Evolutionary conservation across 2,888 invertebrate species (phyloP), one percentile per base, ranked within the genome.

Genomic region (Syrphus vitripennis): DNA sequence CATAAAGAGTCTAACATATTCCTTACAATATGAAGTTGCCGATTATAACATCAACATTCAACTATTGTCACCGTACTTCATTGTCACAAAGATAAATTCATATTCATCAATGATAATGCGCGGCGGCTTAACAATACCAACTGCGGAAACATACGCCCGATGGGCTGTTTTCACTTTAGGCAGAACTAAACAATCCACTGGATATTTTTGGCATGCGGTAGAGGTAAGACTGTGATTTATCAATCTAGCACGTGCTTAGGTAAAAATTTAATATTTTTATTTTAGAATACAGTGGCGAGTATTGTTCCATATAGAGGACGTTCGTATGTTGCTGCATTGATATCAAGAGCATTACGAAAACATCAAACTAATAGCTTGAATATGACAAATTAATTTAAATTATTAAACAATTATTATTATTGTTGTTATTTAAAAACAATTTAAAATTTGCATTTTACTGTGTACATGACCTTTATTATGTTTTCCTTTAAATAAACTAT

Each of bases 51-150:
- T 98, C 82, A 95, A 95, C 59, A 94, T 98, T 26, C 98, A 98
- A 92, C 96, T 97, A 90, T 92, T 98, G 50, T 94, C 96, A 0
- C 98, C 98, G 0, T 94, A 89, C 19, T 98, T 97, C 92, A 95
- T 98, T 50, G 95, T 96, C 82, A 98, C 98, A 0, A 97, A 97
- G 93, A 97, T 98, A 95, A 97, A 97, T 91, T 93, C 95, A 9
- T 97, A 96, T 93, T 97, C 96, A 63, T 93, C 94, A 75, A 93
- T 94, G 37, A 93, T 97, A 71, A 94, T 95, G 93, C 94, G 94
- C 12, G 95, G 94, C 0, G 94, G 94, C 88, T 84, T 95, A 10
- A 92, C 96, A 53, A 94, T 96, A 71, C 96, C 96, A 0, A 94
- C 95, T 89, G 95, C 95, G 0, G 92, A 93, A 42, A 93, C 93